A percentile compares a stretch with the other conserved stretches of the same genome.
phyloP scores from a whole-genome alignment of 2,888 invertebrate genomes.

The Calameuta pallipes region DNA sequence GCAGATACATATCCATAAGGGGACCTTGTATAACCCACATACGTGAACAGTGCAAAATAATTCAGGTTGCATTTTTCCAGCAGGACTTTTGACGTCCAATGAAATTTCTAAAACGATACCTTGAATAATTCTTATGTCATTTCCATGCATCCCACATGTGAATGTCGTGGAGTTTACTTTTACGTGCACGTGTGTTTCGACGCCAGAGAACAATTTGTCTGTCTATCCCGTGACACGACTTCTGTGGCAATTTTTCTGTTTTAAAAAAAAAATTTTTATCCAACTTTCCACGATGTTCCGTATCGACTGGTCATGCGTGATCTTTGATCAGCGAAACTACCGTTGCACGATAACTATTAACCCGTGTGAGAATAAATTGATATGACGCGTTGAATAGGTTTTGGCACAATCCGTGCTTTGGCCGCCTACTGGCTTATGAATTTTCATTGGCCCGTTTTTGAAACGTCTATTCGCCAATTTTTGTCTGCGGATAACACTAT shows the following conservation, averaged over 20 bases:
- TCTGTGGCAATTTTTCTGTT: background rate
- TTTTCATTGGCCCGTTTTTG: background rate
- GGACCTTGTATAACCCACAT: background rate
- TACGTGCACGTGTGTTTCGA: background rate
- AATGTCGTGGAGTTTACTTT: background rate
- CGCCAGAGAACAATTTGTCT: background rate
- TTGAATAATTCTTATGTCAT: background rate
- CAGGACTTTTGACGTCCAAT: background rate
- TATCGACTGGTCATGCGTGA: background rate
- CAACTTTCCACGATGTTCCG: too few relatives aligned
- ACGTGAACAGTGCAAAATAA: background rate
- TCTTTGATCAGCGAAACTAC: background rate
- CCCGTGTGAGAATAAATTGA: background rate
- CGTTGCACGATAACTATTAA: background rate
- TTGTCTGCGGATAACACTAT: background rate
- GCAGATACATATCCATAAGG: background rate
- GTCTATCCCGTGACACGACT: too few relatives aligned
- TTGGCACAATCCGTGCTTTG: background rate
- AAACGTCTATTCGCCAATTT: background rate
- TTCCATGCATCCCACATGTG: background rate
- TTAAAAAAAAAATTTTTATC: too few relatives aligned
- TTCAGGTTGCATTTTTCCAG: background rate
- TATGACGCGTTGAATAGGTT: background rate
- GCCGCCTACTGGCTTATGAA: background rate
- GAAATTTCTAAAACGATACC: background rate